A percentile compares a stretch with the other conserved stretches of the same genome.
These are phyloP conservation scores for Drosophila hawaiiensis DNA, from an alignment of 2,888 invertebrate genomes.

Conservation along the genomic window DNA sequence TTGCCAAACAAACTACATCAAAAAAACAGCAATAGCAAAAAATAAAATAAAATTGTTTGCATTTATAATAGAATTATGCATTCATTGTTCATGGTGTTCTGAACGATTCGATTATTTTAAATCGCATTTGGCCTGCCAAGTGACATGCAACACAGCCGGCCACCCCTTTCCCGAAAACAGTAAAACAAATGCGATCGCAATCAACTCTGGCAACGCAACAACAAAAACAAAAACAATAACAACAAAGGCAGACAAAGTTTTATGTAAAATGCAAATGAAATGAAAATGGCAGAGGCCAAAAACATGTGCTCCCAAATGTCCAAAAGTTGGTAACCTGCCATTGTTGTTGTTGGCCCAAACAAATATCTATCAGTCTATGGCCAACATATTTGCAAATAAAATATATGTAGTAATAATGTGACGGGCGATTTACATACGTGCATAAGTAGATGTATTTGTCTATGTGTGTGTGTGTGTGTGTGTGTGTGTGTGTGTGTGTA, in stretches of 20 bases:
- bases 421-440: slow-evolving; percentile 57
- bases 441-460: slow-evolving; percentile 12
- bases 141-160: slow-evolving; percentile 16
- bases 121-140: slow-evolving; percentile 39
- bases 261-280: slow-evolving; percentile 77
- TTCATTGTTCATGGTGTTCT: slow-evolving; percentile 19
- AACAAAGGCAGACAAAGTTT: slow-evolving; percentile 48
- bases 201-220: slow-evolving; percentile 36
- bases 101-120: slow-evolving; percentile 39
- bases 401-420: slow-evolving; percentile 45
- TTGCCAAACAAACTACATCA: not conserved
- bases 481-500: not conserved
- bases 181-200: slow-evolving; percentile 55
- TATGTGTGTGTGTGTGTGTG: not conserved
- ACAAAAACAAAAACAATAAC: slow-evolving; percentile 4
- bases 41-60: not conserved
- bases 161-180: not conserved
- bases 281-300: slow-evolving; percentile 57
- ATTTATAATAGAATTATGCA: slow-evolving; percentile 28
- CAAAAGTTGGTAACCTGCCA: slow-evolving; percentile 23
- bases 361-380: slow-evolving; percentile 36
- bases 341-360: slow-evolving; percentile 17
- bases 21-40: not conserved
- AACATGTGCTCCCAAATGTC: slow-evolving; percentile 53
- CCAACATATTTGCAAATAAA: slow-evolving; percentile 57